These are phyloP conservation scores for Trachelus tabidus DNA, from an alignment of 2,888 invertebrate species.

Conservation along the genomic window DNA sequence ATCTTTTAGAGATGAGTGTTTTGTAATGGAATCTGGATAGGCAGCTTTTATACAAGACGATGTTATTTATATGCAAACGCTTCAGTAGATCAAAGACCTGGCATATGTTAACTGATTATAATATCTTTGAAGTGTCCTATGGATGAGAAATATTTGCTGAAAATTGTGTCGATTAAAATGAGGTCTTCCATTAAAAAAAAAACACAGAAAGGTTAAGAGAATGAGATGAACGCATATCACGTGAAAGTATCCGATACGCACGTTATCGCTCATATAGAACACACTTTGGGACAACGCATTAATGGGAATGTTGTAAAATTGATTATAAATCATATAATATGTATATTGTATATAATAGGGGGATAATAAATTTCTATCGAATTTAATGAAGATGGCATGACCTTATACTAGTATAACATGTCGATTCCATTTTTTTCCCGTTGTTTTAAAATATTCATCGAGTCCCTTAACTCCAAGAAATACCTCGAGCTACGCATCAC, in stretches of 20 bases:
- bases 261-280: not conserved
- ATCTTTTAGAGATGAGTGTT: conserved; percentile 37
- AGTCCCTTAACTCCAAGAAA: conserved; percentile 10
- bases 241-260: conserved; percentile 34
- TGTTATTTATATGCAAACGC: conserved; percentile 27
- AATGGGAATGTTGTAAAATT: conserved; percentile 24
- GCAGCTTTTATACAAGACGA: conserved; percentile 18
- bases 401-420: not conserved
- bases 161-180: conserved; percentile 42
- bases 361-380: conserved; percentile 48
- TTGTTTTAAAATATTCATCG: not conserved
- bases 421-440: not conserved
- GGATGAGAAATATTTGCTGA: conserved; percentile 29
- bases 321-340: conserved; percentile 21
- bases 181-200: conserved; percentile 51
- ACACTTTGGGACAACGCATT: not conserved
- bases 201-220: not conserved
- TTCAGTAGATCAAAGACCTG: conserved; percentile 24
- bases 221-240: conserved; percentile 19
- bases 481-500: conserved; percentile 35
- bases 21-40: not conserved
- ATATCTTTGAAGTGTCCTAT: conserved; percentile 32
- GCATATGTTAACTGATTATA: conserved; percentile 10
- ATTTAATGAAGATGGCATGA: not conserved
- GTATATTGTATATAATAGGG: conserved; percentile 33